Percentiles rank a stretch among this genome's conserved stretches.
Conservation (phyloP, 2,797 vertebrate species). For the Ataeniobius toweri region DNA sequence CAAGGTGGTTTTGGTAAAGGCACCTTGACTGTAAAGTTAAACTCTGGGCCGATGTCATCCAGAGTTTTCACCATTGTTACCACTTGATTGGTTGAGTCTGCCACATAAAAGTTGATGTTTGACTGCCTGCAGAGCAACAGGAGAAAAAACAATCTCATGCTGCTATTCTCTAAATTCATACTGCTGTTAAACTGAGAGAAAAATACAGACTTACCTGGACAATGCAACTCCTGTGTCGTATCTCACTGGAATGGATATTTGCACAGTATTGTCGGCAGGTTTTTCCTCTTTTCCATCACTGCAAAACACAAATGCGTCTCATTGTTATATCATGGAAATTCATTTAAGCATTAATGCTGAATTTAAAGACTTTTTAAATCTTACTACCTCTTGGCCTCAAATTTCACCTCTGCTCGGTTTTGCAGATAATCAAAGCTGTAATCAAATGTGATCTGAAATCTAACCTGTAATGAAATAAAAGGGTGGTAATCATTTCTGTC, state of each 20-base stretch:
- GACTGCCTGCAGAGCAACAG: conserved; percentile 74
- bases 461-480: conserved; percentile 74
- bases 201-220: conserved; percentile 78
- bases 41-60: conserved; percentile 88
- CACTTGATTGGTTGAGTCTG: conserved; percentile 69
- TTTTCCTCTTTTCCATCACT: conserved; percentile 86
- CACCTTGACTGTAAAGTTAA: conserved; percentile 90
- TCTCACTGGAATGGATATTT: conserved; percentile 78
- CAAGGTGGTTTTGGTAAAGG: conserved; percentile 13
- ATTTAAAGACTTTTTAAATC: too few relatives aligned
- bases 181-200: neutral
- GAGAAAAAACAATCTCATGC: neutral
- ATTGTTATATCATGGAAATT: neutral
- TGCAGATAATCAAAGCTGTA: conserved; percentile 85
- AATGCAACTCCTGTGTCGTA: conserved; percentile 88
- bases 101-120: conserved; percentile 88
- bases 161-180: neutral
- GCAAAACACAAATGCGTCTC: conserved; percentile 37
- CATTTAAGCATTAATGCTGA: neutral
- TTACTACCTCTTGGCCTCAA: conserved; percentile 84
- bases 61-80: conserved; percentile 77
- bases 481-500: neutral
- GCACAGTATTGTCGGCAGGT: conserved; percentile 80
- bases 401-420: conserved; percentile 77
- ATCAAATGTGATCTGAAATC: conserved; percentile 87